phyloP scores from a whole-genome alignment of 2,888 invertebrate species.

The Rhopalosiphum nymphaeae region DNA sequence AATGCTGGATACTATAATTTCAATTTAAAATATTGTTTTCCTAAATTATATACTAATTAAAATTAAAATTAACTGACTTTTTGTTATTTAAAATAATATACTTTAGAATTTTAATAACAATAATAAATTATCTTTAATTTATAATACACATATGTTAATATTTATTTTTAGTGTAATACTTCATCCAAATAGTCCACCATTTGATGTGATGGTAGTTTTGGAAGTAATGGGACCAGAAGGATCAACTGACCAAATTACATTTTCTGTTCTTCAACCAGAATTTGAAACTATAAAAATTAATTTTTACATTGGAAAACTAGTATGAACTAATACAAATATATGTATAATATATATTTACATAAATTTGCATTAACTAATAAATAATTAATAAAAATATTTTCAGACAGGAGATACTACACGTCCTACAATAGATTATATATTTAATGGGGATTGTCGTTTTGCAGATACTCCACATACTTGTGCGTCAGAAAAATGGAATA shows the following conservation, averaged over 20 bases:
- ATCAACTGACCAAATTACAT: constrained; percentile 76
- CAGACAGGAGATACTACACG: constrained; percentile 73
- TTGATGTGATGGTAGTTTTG: constrained; percentile 69
- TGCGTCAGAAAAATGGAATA: constrained; percentile 78
- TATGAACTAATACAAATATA: constrained; percentile 51
- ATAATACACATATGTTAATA: constrained; percentile 68
- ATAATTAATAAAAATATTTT: constrained; percentile 36
- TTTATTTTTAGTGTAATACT: constrained; percentile 72
- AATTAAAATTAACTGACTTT: background rate
- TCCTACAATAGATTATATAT: constrained; percentile 76
- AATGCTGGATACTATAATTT: background rate
- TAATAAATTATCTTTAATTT: background rate
- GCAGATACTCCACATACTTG: constrained; percentile 74
- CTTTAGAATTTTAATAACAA: background rate
- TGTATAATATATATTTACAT: background rate
- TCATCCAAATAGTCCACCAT: constrained; percentile 70
- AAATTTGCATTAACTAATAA: background rate
- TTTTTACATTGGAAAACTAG: constrained; percentile 67
- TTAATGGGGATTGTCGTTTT: constrained; percentile 77
- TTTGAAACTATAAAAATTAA: constrained; percentile 69
- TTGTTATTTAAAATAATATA: background rate
- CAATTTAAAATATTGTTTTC: background rate
- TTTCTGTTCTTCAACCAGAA: constrained; percentile 74
- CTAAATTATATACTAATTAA: background rate
- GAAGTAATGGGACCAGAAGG: constrained; percentile 75